Conservation (phyloP, 2,797 vertebrate species). For the Gorsachius magnificus region DNA sequence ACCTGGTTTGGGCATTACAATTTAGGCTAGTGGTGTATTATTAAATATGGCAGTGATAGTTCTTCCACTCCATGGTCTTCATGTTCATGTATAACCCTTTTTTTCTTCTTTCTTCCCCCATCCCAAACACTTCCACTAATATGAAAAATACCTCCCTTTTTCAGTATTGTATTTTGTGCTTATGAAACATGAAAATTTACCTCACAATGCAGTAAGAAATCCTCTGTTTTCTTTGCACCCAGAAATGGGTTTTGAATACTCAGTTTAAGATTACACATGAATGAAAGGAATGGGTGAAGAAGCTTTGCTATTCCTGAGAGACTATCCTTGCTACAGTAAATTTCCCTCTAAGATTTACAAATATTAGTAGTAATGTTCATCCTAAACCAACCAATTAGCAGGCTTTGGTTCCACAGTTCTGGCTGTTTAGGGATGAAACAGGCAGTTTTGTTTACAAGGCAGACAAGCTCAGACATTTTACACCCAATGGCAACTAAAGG, state of each 20-base stretch:
- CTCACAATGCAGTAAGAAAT: not conserved
- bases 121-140: not conserved
- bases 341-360: not conserved
- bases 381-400: not conserved
- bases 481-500: not conserved
- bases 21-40: not conserved
- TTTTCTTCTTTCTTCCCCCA: not conserved
- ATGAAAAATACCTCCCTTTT: not conserved
- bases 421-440: not conserved
- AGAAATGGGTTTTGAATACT: not conserved
- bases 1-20: not conserved
- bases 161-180: not conserved
- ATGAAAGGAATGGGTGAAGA: not conserved
- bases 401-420: not conserved
- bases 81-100: not conserved
- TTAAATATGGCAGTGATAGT: not conserved
- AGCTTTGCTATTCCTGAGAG: not conserved
- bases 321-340: not conserved
- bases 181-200: not conserved
- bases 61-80: not conserved
- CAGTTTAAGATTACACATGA: not conserved
- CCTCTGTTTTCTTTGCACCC: not conserved
- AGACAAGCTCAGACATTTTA: not conserved
- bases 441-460: not conserved
- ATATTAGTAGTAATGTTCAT: not conserved